A percentile compares a stretch with the other conserved stretches of the same genome.
Evolutionary conservation across 1,140 invertebrate genomes (phyloP).

Genomic region (Venturia canescens): DNA sequence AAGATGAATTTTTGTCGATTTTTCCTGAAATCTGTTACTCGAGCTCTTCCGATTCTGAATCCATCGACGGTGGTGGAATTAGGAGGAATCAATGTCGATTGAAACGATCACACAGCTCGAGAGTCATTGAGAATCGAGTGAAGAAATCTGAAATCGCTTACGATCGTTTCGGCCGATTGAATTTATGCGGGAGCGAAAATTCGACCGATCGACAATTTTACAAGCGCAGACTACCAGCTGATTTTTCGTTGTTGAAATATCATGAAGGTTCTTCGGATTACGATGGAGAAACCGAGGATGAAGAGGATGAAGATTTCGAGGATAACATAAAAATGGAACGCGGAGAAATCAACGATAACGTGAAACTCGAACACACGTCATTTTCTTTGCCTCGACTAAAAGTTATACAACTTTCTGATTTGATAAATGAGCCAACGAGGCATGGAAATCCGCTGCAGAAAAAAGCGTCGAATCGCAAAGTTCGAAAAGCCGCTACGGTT

Average conservation of each 20-base stretch:
- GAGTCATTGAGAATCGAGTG: neutral
- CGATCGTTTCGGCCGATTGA: no score
- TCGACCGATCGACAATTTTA: neutral
- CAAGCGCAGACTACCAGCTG: neutral
- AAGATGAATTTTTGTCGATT: neutral
- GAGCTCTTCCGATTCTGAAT: slow-evolving; percentile 12
- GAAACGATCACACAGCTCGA: neutral
- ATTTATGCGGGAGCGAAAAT: neutral
- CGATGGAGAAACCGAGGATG: slow-evolving; percentile 9
- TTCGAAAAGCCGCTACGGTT: no score
- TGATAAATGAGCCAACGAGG: no score
- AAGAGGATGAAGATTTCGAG: slow-evolving; percentile 11
- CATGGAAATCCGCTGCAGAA: no score
- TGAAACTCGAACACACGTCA: no score
- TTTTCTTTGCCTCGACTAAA: no score
- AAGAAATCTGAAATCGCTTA: no score
- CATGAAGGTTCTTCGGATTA: neutral
- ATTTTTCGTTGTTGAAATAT: no score
- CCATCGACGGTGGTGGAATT: neutral
- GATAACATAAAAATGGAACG: neutral
- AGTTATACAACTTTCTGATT: no score
- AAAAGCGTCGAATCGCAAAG: no score
- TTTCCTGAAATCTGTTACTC: slow-evolving; percentile 28
- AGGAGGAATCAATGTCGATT: neutral
- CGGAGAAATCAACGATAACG: no score